A percentile compares a stretch with the other conserved stretches of the same genome.
Evolutionary conservation across 2,113 vertebrate species (phyloP).

Genomic region (Penelope pileata): DNA sequence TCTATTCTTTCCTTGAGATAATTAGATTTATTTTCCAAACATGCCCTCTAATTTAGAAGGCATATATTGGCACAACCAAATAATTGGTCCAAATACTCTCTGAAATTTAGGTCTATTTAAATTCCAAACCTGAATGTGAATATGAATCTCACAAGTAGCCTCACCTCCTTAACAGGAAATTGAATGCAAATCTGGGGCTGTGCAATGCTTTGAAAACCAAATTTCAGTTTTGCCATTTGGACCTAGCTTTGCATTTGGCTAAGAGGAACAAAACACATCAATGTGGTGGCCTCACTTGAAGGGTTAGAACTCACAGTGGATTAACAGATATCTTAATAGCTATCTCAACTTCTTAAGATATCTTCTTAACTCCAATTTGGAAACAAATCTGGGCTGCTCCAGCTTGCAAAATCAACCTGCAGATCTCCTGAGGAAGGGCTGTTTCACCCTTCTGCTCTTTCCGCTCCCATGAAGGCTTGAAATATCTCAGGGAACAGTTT

Average conservation of each 20-base stretch:
- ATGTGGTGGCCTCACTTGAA: not conserved
- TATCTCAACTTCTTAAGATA: not conserved
- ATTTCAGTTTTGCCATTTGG: not conserved
- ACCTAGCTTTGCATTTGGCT: not conserved
- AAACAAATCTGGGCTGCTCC: not conserved
- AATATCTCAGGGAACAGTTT: not conserved
- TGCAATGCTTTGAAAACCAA: not conserved
- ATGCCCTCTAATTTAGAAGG: not conserved
- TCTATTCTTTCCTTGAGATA: not conserved
- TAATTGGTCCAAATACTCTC: not conserved
- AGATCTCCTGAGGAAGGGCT: not conserved
- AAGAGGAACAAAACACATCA: not conserved
- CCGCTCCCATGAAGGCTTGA: not conserved
- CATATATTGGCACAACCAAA: not conserved
- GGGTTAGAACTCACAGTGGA: not conserved
- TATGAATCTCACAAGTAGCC: not conserved
- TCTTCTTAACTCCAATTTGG: not conserved
- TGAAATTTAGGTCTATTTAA: not conserved
- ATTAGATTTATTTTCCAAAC: not conserved
- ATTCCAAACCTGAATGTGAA: not conserved
- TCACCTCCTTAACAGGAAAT: not conserved
- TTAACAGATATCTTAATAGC: not conserved
- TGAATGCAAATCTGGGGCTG: not conserved
- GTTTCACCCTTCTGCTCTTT: not conserved
- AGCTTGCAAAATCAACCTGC: not conserved